phyloP scores from a whole-genome alignment of 2,113 vertebrate species.

The Phaethon lepturus region DNA sequence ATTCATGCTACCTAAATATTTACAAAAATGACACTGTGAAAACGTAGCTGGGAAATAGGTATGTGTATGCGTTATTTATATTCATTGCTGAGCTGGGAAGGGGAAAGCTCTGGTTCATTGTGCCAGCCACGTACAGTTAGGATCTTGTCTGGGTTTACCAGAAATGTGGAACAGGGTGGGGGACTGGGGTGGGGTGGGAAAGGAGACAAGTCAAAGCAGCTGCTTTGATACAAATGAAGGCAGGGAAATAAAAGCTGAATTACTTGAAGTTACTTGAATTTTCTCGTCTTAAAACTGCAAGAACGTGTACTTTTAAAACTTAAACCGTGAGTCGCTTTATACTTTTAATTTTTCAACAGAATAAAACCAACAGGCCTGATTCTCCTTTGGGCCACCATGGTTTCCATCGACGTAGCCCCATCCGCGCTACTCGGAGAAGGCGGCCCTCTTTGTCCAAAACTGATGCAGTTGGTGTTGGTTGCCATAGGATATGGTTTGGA shows the following conservation, averaged over 20 bases:
- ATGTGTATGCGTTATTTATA: conserved; percentile 81
- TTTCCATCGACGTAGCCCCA: not conserved
- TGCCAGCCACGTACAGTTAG: conserved; percentile 66
- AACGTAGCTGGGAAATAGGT: conserved; percentile 76
- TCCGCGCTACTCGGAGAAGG: not conserved
- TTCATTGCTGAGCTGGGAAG: conserved; percentile 68
- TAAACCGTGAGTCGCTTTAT: conserved; percentile 64
- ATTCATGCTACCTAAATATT: conserved; percentile 84
- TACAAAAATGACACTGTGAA: conserved; percentile 95
- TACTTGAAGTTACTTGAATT: conserved; percentile 84
- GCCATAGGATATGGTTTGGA: conserved; percentile 56
- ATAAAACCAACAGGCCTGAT: conserved; percentile 37
- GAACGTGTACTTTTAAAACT: conserved; percentile 59
- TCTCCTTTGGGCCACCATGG: not conserved
- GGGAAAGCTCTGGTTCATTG: conserved; percentile 71
- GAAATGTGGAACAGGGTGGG: conserved; percentile 65
- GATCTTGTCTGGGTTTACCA: conserved; percentile 70
- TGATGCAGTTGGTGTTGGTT: conserved; percentile 61
- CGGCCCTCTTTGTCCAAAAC: conserved; percentile 49
- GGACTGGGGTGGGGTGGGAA: conserved; percentile 67
- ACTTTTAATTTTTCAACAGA: conserved; percentile 65
- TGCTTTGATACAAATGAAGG: conserved; percentile 76
- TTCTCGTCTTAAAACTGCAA: conserved; percentile 75
- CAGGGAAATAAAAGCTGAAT: conserved; percentile 80
- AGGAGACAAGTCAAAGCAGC: conserved; percentile 69